Percentiles rank a stretch among this genome's conserved stretches.
phyloP scores from a whole-genome alignment of 2,888 invertebrate genomes.

The Ernsta delagoae region DNA sequence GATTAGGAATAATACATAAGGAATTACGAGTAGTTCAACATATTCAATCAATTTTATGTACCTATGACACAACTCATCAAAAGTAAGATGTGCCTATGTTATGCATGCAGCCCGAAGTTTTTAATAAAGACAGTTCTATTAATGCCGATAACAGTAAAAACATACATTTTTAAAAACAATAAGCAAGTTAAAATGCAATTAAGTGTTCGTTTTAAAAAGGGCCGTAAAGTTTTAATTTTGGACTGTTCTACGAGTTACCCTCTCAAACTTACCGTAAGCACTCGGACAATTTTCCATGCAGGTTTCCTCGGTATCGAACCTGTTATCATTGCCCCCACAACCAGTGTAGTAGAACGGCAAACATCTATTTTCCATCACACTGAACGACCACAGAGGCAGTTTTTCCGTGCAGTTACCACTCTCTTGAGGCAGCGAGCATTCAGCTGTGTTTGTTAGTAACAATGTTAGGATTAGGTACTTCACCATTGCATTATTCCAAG shows the following conservation, averaged over 20 bases:
- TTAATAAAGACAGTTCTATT: no score
- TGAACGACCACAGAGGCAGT: constrained; percentile 94
- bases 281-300: constrained; percentile 92
- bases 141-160: no score
- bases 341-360: constrained; percentile 97
- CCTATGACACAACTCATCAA: no score
- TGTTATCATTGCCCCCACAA: constrained; percentile 95
- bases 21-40: no score
- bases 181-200: no score
- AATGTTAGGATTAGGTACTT: not conserved
- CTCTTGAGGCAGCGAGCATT: constrained; percentile 90
- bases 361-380: constrained; percentile 92
- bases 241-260: no score
- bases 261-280: constrained; percentile 77
- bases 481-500: not conserved
- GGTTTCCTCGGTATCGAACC: constrained; percentile 89
- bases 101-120: no score
- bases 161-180: no score
- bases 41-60: no score
- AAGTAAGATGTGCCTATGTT: no score
- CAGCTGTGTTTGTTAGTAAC: constrained; percentile 81
- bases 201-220: not conserved
- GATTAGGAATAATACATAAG: no score
- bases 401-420: constrained; percentile 91
- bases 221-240: no score